These are phyloP conservation scores for Lycocorax pyrrhopterus DNA, from an alignment of 2,113 vertebrate species.

Conservation along the genomic window DNA sequence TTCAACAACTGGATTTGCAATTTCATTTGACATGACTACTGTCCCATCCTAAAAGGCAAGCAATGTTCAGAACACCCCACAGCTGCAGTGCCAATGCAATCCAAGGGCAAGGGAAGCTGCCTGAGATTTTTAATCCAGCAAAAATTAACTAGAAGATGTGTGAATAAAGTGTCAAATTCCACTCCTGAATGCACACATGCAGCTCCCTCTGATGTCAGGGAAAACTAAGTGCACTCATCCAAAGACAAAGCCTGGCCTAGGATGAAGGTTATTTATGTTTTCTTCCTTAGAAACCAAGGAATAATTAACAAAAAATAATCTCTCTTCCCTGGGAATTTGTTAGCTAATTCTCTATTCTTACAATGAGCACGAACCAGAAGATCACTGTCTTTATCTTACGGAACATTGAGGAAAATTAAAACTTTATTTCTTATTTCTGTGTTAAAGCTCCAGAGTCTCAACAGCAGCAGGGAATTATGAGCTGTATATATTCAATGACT, in stretches of 20 bases:
- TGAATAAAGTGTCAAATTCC: not conserved
- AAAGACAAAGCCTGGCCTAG: not conserved
- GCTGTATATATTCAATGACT: not conserved
- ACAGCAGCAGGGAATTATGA: not conserved
- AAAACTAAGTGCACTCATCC: not conserved
- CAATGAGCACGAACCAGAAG: not conserved
- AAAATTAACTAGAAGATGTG: not conserved
- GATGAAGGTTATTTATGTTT: not conserved
- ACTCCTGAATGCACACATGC: not conserved
- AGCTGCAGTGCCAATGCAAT: not conserved
- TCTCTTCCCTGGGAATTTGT: not conserved
- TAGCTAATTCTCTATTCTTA: not conserved
- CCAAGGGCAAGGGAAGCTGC: not conserved
- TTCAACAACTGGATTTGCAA: conserved; percentile 72
- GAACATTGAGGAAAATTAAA: not conserved
- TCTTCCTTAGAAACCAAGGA: not conserved
- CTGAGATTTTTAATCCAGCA: not conserved
- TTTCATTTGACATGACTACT: conserved; percentile 49
- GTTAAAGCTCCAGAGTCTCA: not conserved
- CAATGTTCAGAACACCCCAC: conserved; percentile 40
- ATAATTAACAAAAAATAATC: not conserved
- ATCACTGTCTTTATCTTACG: not conserved
- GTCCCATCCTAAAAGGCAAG: conserved; percentile 48
- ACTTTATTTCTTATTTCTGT: not conserved
- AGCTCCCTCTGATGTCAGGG: conserved; percentile 15